A percentile compares a stretch with the other conserved stretches of the same genome.
Evolutionary conservation across 2,113 vertebrate species (phyloP).

Genomic region (Baryphthengus martii): DNA sequence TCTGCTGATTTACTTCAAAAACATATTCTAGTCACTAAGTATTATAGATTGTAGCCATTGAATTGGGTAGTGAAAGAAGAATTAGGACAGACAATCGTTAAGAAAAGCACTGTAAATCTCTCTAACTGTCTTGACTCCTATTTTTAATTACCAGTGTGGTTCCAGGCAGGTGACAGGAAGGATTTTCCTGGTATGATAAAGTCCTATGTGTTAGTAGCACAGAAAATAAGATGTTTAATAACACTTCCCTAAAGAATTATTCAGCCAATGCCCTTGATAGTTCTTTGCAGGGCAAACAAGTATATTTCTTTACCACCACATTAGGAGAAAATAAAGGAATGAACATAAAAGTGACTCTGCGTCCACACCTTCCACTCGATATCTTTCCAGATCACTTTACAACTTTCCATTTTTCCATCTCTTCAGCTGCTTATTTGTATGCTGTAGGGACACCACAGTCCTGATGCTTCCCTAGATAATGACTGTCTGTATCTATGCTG

Average conservation of each 20-base stretch:
- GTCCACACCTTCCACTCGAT: not conserved
- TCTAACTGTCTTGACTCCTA: not conserved
- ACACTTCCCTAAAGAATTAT: not conserved
- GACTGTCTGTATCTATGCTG: not conserved
- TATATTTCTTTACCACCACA: not conserved
- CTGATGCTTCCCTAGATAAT: constrained; percentile 48
- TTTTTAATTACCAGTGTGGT: not conserved
- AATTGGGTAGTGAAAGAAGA: not conserved
- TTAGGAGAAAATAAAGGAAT: not conserved
- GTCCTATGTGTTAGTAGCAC: not conserved
- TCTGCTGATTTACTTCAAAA: not conserved
- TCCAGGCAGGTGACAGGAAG: not conserved
- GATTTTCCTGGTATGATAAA: not conserved
- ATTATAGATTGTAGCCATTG: not conserved
- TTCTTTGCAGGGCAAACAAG: not conserved
- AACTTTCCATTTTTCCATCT: constrained; percentile 30
- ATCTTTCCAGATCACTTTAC: constrained; percentile 39
- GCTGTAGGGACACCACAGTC: not conserved
- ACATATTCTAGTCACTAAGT: not conserved
- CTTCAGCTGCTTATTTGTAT: constrained; percentile 51
- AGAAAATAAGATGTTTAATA: not conserved
- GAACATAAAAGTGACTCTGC: not conserved
- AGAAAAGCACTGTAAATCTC: not conserved
- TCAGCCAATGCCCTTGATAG: not conserved
- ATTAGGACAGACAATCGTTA: not conserved